These are phyloP conservation scores for Emydura subglobosa DNA, from an alignment of 2,113 vertebrate species.

Conservation along the genomic window DNA sequence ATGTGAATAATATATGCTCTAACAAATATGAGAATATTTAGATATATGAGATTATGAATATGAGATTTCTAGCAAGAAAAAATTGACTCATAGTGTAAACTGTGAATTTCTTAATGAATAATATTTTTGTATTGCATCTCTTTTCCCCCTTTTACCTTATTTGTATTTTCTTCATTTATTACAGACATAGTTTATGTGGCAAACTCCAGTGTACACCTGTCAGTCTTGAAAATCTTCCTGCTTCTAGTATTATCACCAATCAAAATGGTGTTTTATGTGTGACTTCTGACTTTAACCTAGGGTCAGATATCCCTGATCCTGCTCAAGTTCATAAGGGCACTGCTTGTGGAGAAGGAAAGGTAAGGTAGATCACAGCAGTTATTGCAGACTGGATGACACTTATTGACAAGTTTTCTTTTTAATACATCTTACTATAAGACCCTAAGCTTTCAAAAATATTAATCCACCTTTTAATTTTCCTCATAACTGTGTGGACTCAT, in stretches of 20 bases:
- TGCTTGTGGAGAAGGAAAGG: constrained; percentile 84
- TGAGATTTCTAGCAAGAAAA: neutral
- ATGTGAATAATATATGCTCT: neutral
- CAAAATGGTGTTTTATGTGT: constrained; percentile 67
- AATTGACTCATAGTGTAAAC: neutral
- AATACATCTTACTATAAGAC: neutral
- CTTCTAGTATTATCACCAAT: constrained; percentile 11
- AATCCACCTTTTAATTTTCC: neutral
- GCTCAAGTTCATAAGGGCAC: constrained; percentile 86
- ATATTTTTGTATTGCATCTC: neutral
- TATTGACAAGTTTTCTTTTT: neutral
- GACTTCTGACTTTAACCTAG: constrained; percentile 86
- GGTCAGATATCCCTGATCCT: constrained; percentile 87
- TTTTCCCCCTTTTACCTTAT: neutral
- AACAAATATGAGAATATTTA: neutral
- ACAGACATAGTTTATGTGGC: constrained; percentile 86
- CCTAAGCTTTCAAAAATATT: neutral
- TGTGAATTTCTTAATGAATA: neutral
- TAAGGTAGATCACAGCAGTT: constrained; percentile 40
- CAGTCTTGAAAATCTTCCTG: constrained; percentile 55
- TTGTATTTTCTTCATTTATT: neutral
- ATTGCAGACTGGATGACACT: neutral
- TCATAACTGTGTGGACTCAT: neutral
- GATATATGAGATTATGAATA: neutral
- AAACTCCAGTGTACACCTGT: constrained; percentile 87